Evolutionary conservation across 2,888 invertebrate genomes (phyloP).

Genomic region (Netelia fuscicornis): DNA sequence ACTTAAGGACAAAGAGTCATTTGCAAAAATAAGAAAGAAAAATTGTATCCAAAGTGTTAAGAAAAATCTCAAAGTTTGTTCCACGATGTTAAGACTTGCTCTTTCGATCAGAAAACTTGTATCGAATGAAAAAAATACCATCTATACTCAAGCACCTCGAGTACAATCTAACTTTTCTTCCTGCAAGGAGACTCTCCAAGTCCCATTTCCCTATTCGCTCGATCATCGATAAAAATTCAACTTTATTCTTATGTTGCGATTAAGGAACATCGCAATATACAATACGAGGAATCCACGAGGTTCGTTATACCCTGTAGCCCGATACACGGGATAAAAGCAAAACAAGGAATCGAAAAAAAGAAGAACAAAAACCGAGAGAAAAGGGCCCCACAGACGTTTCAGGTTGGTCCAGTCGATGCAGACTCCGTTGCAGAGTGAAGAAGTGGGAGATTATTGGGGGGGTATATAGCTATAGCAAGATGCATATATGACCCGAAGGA

Average conservation of each 20-base stretch:
- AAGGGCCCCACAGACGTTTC: constrained; percentile 25
- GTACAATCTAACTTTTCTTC: neutral
- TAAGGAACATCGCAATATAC: constrained; percentile 8
- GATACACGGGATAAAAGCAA: neutral
- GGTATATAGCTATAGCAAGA: constrained; percentile 27
- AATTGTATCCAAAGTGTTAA: no score
- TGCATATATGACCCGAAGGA: constrained; percentile 45
- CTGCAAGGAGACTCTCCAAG: no score
- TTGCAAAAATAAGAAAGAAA: no score
- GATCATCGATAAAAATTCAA: constrained; percentile 3
- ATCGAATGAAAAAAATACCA: no score
- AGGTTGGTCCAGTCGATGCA: neutral
- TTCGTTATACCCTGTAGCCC: constrained; percentile 16
- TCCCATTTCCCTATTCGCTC: neutral
- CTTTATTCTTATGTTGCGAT: constrained; percentile 17
- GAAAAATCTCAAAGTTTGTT: no score
- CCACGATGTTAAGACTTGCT: no score
- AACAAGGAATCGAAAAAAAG: neutral
- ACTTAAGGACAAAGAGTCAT: no score
- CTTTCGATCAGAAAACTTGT: no score
- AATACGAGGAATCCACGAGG: constrained; percentile 2
- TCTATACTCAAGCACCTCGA: neutral
- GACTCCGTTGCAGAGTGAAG: constrained; percentile 28
- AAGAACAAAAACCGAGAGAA: neutral
- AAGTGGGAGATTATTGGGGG: constrained; percentile 6